A percentile compares a stretch with the other conserved stretches of the same genome.
phyloP scores from a whole-genome alignment of 2,888 invertebrate species.

The Clistopyga incitator region DNA sequence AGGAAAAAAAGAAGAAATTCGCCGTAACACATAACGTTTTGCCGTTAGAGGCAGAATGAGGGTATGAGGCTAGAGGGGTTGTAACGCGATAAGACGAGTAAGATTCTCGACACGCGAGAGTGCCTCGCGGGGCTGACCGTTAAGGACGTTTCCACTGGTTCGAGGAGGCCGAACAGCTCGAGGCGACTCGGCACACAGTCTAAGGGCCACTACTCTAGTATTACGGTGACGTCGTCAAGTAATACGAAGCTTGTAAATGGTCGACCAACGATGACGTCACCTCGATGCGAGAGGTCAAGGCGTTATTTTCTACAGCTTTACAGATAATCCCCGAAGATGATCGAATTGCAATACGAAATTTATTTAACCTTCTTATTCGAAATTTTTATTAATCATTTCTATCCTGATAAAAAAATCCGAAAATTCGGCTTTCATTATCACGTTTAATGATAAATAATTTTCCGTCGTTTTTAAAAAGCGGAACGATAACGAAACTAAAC shows the following conservation, averaged over 20 bases:
- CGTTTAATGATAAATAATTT: no score
- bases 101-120: constrained; percentile 73
- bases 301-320: constrained; percentile 39
- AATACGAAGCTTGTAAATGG: constrained; percentile 40
- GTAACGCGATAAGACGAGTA: constrained; percentile 69
- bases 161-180: constrained; percentile 42
- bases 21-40: constrained; percentile 52
- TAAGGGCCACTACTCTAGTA: constrained; percentile 35
- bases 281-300: constrained; percentile 73
- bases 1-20: constrained; percentile 38
- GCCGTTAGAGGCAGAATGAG: constrained; percentile 27
- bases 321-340: constrained; percentile 42
- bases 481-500: no score
- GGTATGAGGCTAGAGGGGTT: constrained; percentile 42
- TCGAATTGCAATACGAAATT: constrained; percentile 24
- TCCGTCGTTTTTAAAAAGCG: no score
- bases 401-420: no score
- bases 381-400: no score
- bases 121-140: constrained; percentile 65
- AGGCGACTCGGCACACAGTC: constrained; percentile 40
- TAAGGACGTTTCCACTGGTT: constrained; percentile 70
- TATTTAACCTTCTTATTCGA: no score
- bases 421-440: no score
- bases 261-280: constrained; percentile 72
- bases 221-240: constrained; percentile 71